Evolutionary conservation across 2,888 invertebrate species (phyloP).

Genomic region (Trichopoda pennipes): DNA sequence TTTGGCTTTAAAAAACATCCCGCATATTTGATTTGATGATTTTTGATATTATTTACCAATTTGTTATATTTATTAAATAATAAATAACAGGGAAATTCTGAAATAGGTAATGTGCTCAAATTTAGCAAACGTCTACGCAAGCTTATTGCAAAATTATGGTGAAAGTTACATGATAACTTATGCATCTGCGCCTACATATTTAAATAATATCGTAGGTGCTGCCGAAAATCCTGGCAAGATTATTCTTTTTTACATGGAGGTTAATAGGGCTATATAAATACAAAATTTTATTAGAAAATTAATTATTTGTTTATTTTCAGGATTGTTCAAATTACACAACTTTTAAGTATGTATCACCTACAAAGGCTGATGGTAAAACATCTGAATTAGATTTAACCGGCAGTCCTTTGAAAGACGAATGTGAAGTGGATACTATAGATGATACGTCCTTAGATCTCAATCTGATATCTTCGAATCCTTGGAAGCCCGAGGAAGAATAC

Average conservation of each 20-base stretch:
- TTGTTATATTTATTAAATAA: no score
- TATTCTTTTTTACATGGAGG: constrained; percentile 73
- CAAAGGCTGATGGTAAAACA: constrained; percentile 67
- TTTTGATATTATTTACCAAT: no score
- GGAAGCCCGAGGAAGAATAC: constrained; percentile 77
- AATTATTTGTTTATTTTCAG: constrained; percentile 34
- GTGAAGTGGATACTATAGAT: constrained; percentile 75
- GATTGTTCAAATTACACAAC: constrained; percentile 55
- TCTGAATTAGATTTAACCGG: constrained; percentile 77
- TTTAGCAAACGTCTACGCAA: constrained; percentile 78
- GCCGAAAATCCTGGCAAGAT: constrained; percentile 72
- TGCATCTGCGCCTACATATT: constrained; percentile 73
- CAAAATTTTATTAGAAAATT: not conserved
- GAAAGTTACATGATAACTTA: constrained; percentile 73
- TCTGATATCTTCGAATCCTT: constrained; percentile 71
- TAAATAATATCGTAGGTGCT: constrained; percentile 72
- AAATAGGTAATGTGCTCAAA: constrained; percentile 72
- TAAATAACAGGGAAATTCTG: not conserved
- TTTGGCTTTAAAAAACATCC: no score
- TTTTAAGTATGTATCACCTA: constrained; percentile 66
- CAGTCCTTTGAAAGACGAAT: constrained; percentile 80
- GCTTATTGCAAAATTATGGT: constrained; percentile 73
- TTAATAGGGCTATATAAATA: constrained; percentile 16
- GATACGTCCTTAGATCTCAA: constrained; percentile 75
- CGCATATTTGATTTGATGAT: no score